Percentiles rank a stretch among this genome's conserved stretches.
Conservation (phyloP, 1,140 invertebrate genomes). For the Meloidogyne exigua region DNA sequence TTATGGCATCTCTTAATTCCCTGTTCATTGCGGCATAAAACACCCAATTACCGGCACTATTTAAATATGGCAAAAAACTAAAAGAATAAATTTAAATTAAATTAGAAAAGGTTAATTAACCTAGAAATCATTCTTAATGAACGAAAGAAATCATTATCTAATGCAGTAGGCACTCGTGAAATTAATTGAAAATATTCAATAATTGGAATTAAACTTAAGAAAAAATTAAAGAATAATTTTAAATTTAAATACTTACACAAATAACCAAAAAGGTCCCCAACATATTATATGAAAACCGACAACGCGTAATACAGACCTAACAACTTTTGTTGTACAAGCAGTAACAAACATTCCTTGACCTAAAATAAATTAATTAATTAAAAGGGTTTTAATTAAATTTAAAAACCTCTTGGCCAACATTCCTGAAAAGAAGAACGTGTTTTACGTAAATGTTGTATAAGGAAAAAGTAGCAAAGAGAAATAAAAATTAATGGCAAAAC, state of each 20-base stretch:
- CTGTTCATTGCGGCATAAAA: constrained; percentile 48
- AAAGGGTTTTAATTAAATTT: neutral
- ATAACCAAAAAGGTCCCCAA: constrained; percentile 50
- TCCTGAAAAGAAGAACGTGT: constrained; percentile 33
- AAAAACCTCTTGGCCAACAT: constrained; percentile 15
- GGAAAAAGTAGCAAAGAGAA: constrained; percentile 45
- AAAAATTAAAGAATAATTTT: neutral
- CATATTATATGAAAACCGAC: constrained; percentile 53
- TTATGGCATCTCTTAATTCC: constrained; percentile 19
- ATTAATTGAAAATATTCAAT: constrained; percentile 42
- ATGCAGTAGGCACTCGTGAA: constrained; percentile 18
- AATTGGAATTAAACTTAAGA: constrained; percentile 46
- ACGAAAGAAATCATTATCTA: constrained; percentile 26
- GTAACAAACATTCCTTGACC: constrained; percentile 46
- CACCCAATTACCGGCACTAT: constrained; percentile 53
- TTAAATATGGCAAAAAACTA: constrained; percentile 53
- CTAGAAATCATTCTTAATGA: constrained; percentile 47
- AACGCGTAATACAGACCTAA: constrained; percentile 48
- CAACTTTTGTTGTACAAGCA: constrained; percentile 39
- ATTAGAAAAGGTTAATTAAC: too few species aligned
- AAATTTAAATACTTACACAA: neutral
- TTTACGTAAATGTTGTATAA: constrained; percentile 40
- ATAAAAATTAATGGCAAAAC: constrained; percentile 47
- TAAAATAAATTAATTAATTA: constrained; percentile 38
- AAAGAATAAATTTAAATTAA: constrained; percentile 21